A percentile compares a stretch with the other conserved stretches of the same genome.
These are phyloP conservation scores for Azemiops feae DNA, from an alignment of 2,113 vertebrate genomes.

Conservation along the genomic window DNA sequence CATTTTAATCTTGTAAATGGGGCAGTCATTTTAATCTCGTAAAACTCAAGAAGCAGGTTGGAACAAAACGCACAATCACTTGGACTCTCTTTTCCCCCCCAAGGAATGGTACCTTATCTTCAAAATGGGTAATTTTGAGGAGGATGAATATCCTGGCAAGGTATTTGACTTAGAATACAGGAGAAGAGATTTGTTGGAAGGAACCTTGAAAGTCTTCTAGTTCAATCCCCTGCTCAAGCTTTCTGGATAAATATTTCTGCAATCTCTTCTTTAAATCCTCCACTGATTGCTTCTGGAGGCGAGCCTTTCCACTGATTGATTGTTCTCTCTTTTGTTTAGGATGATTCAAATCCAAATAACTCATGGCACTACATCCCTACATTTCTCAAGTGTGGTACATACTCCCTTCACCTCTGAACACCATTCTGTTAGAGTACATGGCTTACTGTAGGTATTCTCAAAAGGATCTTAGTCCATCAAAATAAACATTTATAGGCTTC, in stretches of 20 bases:
- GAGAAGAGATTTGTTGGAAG: neutral
- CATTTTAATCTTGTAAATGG: too few relatives aligned
- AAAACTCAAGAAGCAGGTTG: neutral
- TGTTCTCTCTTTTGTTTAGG: neutral
- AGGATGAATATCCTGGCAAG: neutral
- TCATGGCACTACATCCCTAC: neutral
- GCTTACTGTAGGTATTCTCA: neutral
- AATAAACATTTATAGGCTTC: neutral
- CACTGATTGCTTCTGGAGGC: neutral
- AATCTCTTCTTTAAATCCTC: neutral
- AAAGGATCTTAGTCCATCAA: neutral
- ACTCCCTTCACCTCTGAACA: too few relatives aligned
- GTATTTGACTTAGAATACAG: neutral
- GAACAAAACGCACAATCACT: neutral
- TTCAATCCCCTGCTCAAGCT: neutral
- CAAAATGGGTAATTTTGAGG: neutral
- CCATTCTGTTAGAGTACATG: neutral
- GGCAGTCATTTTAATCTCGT: neutral
- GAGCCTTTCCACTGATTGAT: neutral
- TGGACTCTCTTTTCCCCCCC: neutral
- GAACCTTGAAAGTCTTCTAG: neutral
- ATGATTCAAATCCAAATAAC: neutral
- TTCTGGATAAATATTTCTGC: neutral
- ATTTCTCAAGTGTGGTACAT: neutral
- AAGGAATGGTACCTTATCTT: too few relatives aligned